Base-by-base conservation (phyloP, 1,140 invertebrate species). In the Oncopeltus fasciatus region DNA sequence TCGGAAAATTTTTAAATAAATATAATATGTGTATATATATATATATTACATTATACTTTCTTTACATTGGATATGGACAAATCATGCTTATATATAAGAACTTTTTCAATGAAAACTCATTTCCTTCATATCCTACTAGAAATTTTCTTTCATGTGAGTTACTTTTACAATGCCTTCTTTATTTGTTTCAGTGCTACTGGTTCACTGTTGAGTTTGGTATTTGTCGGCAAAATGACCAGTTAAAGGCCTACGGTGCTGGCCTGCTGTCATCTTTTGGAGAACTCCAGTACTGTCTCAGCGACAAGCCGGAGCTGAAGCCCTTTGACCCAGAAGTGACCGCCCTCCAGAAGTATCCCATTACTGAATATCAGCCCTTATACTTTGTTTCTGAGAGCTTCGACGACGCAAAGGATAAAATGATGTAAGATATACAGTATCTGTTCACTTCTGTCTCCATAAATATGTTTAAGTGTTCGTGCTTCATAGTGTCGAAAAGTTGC, bases 151-250 rank as follows among this genome's bases (percentile, higher is more conserved):
- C n/a, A n/a, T n/a, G n/a, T n/a, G n/a, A n/a, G n/a, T n/a, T n/a
- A n/a, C n/a, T n/a, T n/a, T n/a, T n/a, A n/a, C n/a, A n/a, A n/a
- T n/a, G n/a, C n/a, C n/a, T n/a, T n/a, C n/a, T 38, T 38, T 8
- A 38, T 14, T 8, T 38, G 61, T 75, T 73, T 33, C 73, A 98
- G 95, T 94, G 94, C 69, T 99, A 97, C 73, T 99, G 95, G 95
- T 99, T 99, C 70, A 99, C 95, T 0, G 92, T 98, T 0, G 96
- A 99, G 72, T 99, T 87, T 70, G 96, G 96, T 14, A 70, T 99
- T 14, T 99, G 96, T 71, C 82, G 85, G 18, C 90, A 95, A 82
- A 83, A 93, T 60, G 89, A 86, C 1, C 78, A 94, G 66, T 66
- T 96, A 0, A 97, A 96, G 72, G 96, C 95, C 0, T 99, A 85